Base-by-base conservation (phyloP, 2,113 vertebrate genomes). In the Sinocyclocheilus maitianheensis region DNA sequence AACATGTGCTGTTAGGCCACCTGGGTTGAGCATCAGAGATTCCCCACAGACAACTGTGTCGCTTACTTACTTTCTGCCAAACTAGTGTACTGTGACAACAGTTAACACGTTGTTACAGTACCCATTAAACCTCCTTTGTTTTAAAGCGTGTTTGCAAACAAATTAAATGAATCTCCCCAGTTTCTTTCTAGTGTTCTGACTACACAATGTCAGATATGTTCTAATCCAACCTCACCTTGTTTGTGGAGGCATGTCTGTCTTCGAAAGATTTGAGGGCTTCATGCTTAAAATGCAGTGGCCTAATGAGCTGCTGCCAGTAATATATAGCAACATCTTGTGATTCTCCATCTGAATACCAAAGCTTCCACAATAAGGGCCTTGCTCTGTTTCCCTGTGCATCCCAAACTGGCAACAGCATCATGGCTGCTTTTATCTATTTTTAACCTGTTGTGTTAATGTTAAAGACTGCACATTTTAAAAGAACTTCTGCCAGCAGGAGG, bases 281-380 rank as follows among this genome's bases (percentile, higher is more conserved):
- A 58, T 55, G 26, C 51, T 67, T 53, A 62, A 20, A 46, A 77
- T 82, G 14, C 43, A 75, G 30, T 65, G 20, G 78, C 71, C 63
- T 86, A 82, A 65, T 75, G 43, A 86, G 60, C 71, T 74, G n/a
- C 82, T 67, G 30, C 20, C 40, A 51, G 40, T 53, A 72, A 81
- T 62, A 81, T 62, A 76, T 11, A 55, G 26, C 24, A 67, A 85
- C 60, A 53, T 78, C 67, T 37, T 34, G n/a, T 63, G 46, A 48
- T 37, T 69, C 63, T 72, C 37, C 74, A 77, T 67, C 84, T 51
- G 75, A 85, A 85, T 78, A 63, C 72, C 58, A 84, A 84, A 77
- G 58, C n/a, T 60, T 65, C 24, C 40, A 84, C 40, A 18, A 18
- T 51, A 58, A 77, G 55, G 72, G 46, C 40, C 58, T 84, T 63